Evolutionary conservation across 2,888 invertebrate species (phyloP), one percentile per base, ranked within the genome.

Genomic region (Pachliopta kotzebuea): DNA sequence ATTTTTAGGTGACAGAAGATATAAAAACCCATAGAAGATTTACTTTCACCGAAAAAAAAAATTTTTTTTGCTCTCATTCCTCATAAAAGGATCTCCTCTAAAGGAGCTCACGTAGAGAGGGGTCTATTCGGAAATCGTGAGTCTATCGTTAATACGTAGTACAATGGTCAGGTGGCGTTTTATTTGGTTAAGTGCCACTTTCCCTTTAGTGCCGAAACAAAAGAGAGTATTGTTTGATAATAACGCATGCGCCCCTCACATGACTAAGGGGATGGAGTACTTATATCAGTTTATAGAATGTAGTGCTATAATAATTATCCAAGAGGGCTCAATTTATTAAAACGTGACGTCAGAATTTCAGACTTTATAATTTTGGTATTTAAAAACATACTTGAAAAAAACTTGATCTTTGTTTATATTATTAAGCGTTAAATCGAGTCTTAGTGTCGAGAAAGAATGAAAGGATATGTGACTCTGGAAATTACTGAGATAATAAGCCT

Each of bases 151-250:
- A 24, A 26, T 63, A 50, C 29, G 49, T 54, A 31, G 26, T 45
- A 63, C 59, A 63, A 63, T 59, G 55, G 50, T 17, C 31, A 59
- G 58, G 56, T 54, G 63, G 50, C 54, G 26, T 55, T 49, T 55
- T 62, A 62, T 56, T 56, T 45, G 49, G 49, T 31, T 29, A 59
- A 63, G 59, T 63, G 29, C 59, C 55, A 55, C 49, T 59, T 63
- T 24, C 31, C 54, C 53, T 50, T 63, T n/a, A 21, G 37, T 18
- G 21, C 31, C 26, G 23, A 26, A 37, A 55, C 37, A 49, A 50
- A 59, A 60, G 63, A 55, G 63, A 54, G 58, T 59, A 63, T 63
- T 63, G 59, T 59, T 55, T 55, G 56, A 57, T 59, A 49, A 49
- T 49, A 55, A 50, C 56, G 24, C 52, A 21, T n/a, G 17, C 59